These are phyloP conservation scores for Amphilophus citrinellus DNA, from an alignment of 2,113 vertebrate genomes.

Conservation along the genomic window DNA sequence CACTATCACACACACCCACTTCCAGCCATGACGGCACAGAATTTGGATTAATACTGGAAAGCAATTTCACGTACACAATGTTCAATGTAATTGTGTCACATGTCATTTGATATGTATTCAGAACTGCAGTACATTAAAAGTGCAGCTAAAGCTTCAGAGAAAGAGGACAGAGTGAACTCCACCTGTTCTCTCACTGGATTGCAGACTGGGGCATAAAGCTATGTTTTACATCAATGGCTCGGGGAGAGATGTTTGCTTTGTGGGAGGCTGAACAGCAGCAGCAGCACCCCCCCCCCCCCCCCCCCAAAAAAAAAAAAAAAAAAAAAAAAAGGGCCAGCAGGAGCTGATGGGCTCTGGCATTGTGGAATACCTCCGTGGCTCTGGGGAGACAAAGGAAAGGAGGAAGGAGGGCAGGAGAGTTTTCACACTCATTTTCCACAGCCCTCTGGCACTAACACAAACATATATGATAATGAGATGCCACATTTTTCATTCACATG, in stretches of 20 bases:
- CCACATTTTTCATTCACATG: constrained; percentile 54
- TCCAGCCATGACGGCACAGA: no score
- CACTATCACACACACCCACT: no score
- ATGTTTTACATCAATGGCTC: constrained; percentile 81
- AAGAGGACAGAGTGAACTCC: background rate
- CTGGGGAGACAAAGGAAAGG: constrained; percentile 55
- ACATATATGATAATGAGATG: constrained; percentile 76
- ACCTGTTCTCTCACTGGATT: background rate
- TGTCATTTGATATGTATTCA: background rate
- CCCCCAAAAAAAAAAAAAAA: constrained; percentile 47
- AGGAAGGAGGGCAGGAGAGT: background rate
- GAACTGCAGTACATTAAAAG: background rate
- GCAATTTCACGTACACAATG: no score
- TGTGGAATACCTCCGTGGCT: constrained; percentile 78
- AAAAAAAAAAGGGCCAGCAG: constrained; percentile 54
- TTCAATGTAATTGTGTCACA: no score
- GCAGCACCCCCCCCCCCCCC: no score
- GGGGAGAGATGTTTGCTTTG: constrained; percentile 66
- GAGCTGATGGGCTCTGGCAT: constrained; percentile 81
- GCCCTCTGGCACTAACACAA: constrained; percentile 64
- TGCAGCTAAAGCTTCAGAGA: background rate
- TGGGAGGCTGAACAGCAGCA: constrained; percentile 76
- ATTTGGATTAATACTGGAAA: no score
- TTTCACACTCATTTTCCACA: constrained; percentile 42
- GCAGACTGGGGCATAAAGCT: background rate